Conservation (phyloP, 2,113 vertebrate genomes). For the Cynopterus brachyotis region DNA sequence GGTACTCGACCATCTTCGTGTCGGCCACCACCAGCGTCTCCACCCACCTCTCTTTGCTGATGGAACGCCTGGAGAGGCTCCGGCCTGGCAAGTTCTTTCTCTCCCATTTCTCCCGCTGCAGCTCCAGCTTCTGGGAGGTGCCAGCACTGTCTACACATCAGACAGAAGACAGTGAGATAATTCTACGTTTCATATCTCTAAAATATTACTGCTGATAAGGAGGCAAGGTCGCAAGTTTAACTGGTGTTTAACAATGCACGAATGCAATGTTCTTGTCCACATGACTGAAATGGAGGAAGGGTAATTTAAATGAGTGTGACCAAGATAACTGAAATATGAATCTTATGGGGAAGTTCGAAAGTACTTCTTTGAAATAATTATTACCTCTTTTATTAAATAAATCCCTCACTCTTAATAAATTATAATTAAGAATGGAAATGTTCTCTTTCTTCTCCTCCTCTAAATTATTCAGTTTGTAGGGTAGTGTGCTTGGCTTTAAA, state of each 20-base stretch:
- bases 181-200: background rate
- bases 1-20: slow-evolving; percentile 96
- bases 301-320: background rate
- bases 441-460: background rate
- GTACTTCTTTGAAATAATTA: background rate
- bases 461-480: background rate
- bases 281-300: background rate
- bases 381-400: background rate
- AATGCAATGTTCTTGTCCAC: background rate
- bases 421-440: background rate
- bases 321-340: background rate
- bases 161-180: background rate
- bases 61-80: slow-evolving; percentile 87
- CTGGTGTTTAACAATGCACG: background rate
- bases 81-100: slow-evolving; percentile 76
- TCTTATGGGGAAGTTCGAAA: background rate
- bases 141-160: slow-evolving; percentile 84
- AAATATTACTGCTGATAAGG: background rate
- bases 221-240: background rate
- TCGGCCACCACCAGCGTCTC: slow-evolving; percentile 98
- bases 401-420: background rate
- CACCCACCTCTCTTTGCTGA: slow-evolving; percentile 97
- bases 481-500: background rate
- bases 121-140: slow-evolving; percentile 82
- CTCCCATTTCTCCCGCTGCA: slow-evolving; percentile 85